These are phyloP conservation scores for Myanophis thanlyinensis DNA, from an alignment of 2,113 vertebrate species.

Conservation along the genomic window DNA sequence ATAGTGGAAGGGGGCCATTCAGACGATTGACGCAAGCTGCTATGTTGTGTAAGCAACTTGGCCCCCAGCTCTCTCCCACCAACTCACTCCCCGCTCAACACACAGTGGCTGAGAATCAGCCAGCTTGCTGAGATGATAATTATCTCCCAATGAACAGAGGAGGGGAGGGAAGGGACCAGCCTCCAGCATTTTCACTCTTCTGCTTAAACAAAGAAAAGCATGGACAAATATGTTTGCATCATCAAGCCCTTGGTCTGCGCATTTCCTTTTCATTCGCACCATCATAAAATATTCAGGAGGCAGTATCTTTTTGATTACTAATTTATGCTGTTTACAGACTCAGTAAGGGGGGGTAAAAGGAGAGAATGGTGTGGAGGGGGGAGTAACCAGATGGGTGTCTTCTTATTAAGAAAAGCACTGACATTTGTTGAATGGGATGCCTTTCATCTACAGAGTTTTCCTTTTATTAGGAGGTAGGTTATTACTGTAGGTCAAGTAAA, in stretches of 20 bases:
- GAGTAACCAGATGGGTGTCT: slow-evolving; percentile 21
- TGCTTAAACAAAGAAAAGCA: slow-evolving; percentile 54
- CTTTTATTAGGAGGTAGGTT: slow-evolving; percentile 12
- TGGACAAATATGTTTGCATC: slow-evolving; percentile 53
- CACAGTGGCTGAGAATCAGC: slow-evolving; percentile 48
- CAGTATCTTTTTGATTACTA: slow-evolving; percentile 59
- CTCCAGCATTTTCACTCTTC: slow-evolving; percentile 42
- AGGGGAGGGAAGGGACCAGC: slow-evolving; percentile 38
- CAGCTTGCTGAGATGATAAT: slow-evolving; percentile 47
- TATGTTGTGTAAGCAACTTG: slow-evolving; percentile 34
- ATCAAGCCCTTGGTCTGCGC: slow-evolving; percentile 42
- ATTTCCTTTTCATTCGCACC: slow-evolving; percentile 45
- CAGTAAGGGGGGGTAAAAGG: not conserved
- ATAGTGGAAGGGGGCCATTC: slow-evolving; percentile 49
- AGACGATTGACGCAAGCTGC: slow-evolving; percentile 40
- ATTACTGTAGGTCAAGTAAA: not conserved
- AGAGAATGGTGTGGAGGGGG: not conserved
- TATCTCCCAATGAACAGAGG: slow-evolving; percentile 50
- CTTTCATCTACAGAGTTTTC: not conserved
- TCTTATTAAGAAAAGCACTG: slow-evolving; percentile 27
- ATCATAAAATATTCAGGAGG: slow-evolving; percentile 57
- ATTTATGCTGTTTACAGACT: slow-evolving; percentile 56
- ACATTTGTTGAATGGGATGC: not conserved
- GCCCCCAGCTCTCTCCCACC: not conserved
- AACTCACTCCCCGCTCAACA: not conserved